A percentile compares a stretch with the other conserved stretches of the same genome.
phyloP scores from a whole-genome alignment of 92 coral and sea anemone genomes.

The Meandrina meandrites region DNA sequence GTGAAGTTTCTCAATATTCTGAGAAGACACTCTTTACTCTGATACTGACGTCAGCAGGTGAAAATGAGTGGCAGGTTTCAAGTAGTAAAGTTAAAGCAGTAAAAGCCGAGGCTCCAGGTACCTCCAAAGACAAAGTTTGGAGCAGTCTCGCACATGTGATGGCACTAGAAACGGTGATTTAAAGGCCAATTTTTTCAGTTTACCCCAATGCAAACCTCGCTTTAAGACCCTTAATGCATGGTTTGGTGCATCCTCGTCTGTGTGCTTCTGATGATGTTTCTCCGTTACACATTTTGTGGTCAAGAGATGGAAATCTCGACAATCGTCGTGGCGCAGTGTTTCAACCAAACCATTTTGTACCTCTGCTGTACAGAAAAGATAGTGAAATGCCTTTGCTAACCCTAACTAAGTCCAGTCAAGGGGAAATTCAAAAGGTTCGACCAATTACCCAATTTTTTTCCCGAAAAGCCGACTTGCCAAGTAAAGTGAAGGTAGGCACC shows the following conservation, averaged over 20 bases:
- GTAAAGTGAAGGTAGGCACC: slow-evolving; percentile 39
- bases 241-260: not conserved
- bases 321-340: slow-evolving; percentile 52
- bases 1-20: slow-evolving; percentile 11
- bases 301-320: slow-evolving; percentile 55
- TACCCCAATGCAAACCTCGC: slow-evolving; percentile 28
- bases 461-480: slow-evolving; percentile 18
- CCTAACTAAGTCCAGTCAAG: slow-evolving; percentile 15
- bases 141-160: slow-evolving; percentile 37
- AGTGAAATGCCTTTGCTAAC: not conserved
- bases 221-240: not conserved
- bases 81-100: slow-evolving; percentile 36
- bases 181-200: slow-evolving; percentile 38
- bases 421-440: slow-evolving; percentile 38
- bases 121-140: slow-evolving; percentile 33
- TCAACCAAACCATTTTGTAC: slow-evolving; percentile 58
- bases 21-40: slow-evolving; percentile 36
- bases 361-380: not conserved
- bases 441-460: slow-evolving; percentile 33
- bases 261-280: not conserved
- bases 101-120: slow-evolving; percentile 33
- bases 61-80: slow-evolving; percentile 29
- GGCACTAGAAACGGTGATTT: slow-evolving; percentile 51
- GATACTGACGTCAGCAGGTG: slow-evolving; percentile 24
- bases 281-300: slow-evolving; percentile 49